Evolutionary conservation across 1,140 invertebrate genomes (phyloP).

Genomic region (Liolophura sinensis): DNA sequence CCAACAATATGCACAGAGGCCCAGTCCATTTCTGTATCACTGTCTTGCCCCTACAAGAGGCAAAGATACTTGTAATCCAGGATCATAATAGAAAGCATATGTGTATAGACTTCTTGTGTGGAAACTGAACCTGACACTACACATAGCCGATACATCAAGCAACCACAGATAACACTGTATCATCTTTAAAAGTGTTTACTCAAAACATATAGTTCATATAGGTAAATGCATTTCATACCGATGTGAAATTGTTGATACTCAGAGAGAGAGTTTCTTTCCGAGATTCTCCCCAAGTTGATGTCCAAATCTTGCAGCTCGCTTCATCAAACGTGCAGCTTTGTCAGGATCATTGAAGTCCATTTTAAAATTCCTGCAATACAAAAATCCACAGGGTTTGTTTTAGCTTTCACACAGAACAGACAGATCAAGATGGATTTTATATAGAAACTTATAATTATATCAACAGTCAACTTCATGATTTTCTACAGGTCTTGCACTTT

Average conservation of each 20-base stretch:
- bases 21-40: conserved; percentile 47
- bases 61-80: conserved; percentile 10
- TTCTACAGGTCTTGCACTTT: no score
- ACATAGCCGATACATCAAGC: not conserved
- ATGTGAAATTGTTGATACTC: conserved; percentile 33
- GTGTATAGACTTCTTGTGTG: not conserved
- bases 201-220: not conserved
- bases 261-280: conserved; percentile 34
- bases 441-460: no score
- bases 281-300: conserved; percentile 38
- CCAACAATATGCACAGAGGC: conserved; percentile 79
- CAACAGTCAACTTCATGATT: no score
- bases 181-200: not conserved
- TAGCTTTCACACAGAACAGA: not conserved
- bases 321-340: conserved; percentile 54
- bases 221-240: not conserved
- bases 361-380: conserved; percentile 10
- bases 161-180: not conserved
- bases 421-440: not conserved
- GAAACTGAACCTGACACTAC: not conserved
- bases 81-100: no score
- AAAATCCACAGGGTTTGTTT: conserved; percentile 18
- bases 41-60: conserved; percentile 32
- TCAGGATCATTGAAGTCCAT: conserved; percentile 42
- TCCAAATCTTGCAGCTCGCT: conserved; percentile 80